Percentiles rank a stretch among this genome's conserved stretches.
phyloP scores from a whole-genome alignment of 2,888 invertebrate genomes.

The Aphrophora alni region DNA sequence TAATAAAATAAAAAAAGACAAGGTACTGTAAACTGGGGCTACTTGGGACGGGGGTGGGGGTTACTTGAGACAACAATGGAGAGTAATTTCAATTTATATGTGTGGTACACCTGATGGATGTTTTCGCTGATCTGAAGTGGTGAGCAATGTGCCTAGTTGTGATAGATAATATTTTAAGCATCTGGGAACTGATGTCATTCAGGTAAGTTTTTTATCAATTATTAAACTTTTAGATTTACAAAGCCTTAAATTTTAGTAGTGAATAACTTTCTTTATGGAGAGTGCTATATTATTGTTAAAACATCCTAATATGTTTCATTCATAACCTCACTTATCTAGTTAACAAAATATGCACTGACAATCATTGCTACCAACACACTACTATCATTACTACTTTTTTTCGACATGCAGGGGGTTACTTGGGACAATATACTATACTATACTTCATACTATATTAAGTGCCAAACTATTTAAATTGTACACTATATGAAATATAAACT shows the following conservation, averaged over 20 bases:
- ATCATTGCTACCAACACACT: neutral
- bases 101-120: neutral
- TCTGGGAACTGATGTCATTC: neutral
- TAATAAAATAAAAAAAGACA: too few relatives aligned
- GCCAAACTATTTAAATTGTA: neutral
- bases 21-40: neutral
- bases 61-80: neutral
- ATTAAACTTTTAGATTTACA: neutral
- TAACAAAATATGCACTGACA: neutral
- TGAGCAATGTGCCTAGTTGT: too few relatives aligned
- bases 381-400: neutral
- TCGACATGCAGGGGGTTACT: too few relatives aligned
- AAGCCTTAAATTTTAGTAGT: slow-evolving; percentile 2
- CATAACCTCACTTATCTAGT: neutral
- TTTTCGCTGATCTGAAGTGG: neutral
- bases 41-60: neutral
- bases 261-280: neutral
- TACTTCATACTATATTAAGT: neutral
- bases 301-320: neutral
- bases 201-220: neutral
- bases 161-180: neutral
- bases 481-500: neutral
- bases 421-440: neutral
- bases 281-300: neutral
- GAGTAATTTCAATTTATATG: neutral